Evolutionary conservation across 2,888 invertebrate genomes (phyloP), one percentile per base, ranked within the genome.

Genomic region (Agrotis clavis): DNA sequence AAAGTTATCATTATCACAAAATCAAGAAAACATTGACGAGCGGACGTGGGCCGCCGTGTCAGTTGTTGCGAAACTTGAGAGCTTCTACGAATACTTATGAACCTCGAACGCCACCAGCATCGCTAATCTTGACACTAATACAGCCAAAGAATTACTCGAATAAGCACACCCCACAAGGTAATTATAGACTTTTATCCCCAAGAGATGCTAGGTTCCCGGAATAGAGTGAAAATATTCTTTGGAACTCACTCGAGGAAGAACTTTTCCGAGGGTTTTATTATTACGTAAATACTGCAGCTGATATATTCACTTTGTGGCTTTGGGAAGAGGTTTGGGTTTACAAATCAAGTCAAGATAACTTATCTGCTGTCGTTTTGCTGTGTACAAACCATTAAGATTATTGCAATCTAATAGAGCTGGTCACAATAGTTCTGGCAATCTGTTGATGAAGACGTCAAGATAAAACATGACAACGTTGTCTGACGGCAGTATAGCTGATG

Each of bases 91-190:
- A 91, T 87, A 87, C 85, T 87, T 84, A 86, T 90, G 91, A 91
- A 90, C 92, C 91, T 89, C 69, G 87, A 84, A 90, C 91, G 90
- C 86, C 74, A 88, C 84, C 87, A 87, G 90, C 90, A 91, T 92
- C 74, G 81, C 83, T 92, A 92, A 93, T 93, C 90, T 90, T 91
- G 90, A 91, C 88, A 89, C 87, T 88, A 89, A 90, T 89, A 90
- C 84, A 86, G 77, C 82, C 84, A 79, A 86, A 87, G 81, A 84
- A 83, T 79, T 77, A 78, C 83, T 78, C 57, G 61, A 73, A 77
- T 63, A 62, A 47, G 21, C 67, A 82, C 82, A 68, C 67, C 67
- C 85, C 77, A 86, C 81, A 73, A 69, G 71, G 79, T 86, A 87
- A 87, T 88, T 85, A 86, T 62, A 35, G 56, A 83, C 57, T 79